phyloP scores from a whole-genome alignment of 2,113 vertebrate genomes.

The Limnothrissa miodon region DNA sequence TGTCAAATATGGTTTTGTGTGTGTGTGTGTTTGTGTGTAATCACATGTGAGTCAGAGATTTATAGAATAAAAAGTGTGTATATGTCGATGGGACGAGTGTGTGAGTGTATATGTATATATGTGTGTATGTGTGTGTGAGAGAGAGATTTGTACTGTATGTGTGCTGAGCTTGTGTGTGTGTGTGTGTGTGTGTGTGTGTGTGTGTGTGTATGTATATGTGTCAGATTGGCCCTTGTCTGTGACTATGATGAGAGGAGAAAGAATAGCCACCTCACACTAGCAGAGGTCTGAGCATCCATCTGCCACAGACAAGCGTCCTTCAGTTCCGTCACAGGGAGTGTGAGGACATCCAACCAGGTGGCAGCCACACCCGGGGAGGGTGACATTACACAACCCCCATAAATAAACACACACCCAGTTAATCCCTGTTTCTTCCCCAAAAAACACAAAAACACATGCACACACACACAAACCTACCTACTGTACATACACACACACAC shows the following conservation, averaged over 20 bases:
- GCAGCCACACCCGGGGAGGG: background rate
- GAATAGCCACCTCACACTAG: background rate
- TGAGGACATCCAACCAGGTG: background rate
- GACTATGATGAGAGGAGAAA: background rate
- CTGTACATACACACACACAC: background rate
- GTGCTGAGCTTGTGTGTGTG: background rate
- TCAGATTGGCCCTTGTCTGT: background rate
- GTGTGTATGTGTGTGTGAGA: background rate
- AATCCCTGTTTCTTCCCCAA: no score
- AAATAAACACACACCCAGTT: background rate
- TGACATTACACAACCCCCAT: background rate
- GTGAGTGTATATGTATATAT: background rate
- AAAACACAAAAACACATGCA: background rate
- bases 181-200: slow-evolving; percentile 6
- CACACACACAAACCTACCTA: background rate
- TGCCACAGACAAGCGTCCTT: background rate
- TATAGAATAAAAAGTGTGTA: no score
- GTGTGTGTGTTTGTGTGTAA: background rate
- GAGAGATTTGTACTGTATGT: no score
- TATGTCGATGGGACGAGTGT: no score
- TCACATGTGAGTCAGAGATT: no score
- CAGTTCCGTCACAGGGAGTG: background rate
- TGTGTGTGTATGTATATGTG: background rate
- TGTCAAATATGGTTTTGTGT: background rate
- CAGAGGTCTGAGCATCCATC: background rate